Conservation (phyloP, 2,113 vertebrate genomes). For the Podiceps cristatus region DNA sequence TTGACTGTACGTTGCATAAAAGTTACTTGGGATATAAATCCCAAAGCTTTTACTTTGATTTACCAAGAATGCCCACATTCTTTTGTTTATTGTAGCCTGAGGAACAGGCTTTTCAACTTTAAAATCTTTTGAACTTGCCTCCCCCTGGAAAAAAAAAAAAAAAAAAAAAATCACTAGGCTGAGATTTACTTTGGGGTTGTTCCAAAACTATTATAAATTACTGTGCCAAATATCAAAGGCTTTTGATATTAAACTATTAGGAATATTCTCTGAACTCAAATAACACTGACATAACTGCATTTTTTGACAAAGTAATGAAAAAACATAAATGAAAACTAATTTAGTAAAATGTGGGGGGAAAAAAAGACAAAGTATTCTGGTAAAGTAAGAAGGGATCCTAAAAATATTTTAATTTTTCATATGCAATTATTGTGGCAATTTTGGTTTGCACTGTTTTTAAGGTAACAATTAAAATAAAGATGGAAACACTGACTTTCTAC, state of each 20-base stretch:
- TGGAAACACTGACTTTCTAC: not conserved
- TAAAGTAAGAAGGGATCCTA: not conserved
- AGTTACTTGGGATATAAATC: not conserved
- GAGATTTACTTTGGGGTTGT: not conserved
- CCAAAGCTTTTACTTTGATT: not conserved
- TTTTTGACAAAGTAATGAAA: not conserved
- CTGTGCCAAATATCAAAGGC: not conserved
- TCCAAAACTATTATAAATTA: not conserved
- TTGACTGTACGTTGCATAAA: not conserved
- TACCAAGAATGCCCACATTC: not conserved
- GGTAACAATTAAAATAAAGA: not conserved
- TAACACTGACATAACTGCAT: not conserved
- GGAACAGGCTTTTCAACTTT: not conserved
- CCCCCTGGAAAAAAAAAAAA: not conserved
- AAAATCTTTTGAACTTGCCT: slow-evolving; percentile 12
- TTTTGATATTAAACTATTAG: slow-evolving; percentile 18
- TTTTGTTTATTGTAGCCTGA: slow-evolving; percentile 12
- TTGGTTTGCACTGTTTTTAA: not conserved
- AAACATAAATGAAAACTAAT: not conserved
- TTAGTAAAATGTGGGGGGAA: not conserved
- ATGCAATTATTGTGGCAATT: not conserved
- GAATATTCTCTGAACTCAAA: not conserved
- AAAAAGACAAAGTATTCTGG: not conserved
- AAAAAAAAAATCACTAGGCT: not conserved
- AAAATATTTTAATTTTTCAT: not conserved